Base-by-base conservation (phyloP, 2,797 vertebrate genomes). In the Microctenopoma steveboyesi region DNA sequence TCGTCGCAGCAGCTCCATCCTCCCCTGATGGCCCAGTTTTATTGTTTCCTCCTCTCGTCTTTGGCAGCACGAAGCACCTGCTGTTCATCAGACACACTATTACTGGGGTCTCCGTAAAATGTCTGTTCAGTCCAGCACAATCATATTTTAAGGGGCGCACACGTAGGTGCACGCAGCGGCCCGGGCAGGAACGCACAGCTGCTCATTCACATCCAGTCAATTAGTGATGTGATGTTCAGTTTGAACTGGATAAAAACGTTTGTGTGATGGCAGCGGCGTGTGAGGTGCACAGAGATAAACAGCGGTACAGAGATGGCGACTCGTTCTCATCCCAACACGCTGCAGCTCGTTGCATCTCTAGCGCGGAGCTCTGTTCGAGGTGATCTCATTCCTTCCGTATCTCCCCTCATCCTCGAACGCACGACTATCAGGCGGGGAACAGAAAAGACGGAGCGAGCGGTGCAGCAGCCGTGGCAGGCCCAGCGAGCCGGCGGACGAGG, bases 401-500 rank as follows among this genome's bases (percentile, higher is more conserved):
- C 49, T 40, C 49, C 18, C 39, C 39, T 61, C 18, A 12, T 59
- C 57, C 33, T 65, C 57, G 35, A 80, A 65, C 42, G 48, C 52
- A 55, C 45, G 18, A 11, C 81, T 77, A 80, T 60, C 70, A 63
- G 59, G 58, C 50, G 15, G 58, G 40, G 12, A 74, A 43, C 65
- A 73, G 75, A 35, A 67, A 79, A 70, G 79, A 79, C 52, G 22
- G 60, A 83, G 43, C 4, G 5, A 25, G 60, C 78, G 12, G 46
- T 55, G 27, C 48, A 81, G 39, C 25, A 48, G 64, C 48, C 16
- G 6, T 65, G 82, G 22, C 75, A 49, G 64, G 16, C 47, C 30
- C 57, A 69, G 71, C 30, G 43, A 84, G 64, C 69, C 60, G 3
- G 25, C 18, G 54, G 81, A 86, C 43, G 14, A 86, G 79, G 64